phyloP scores from a whole-genome alignment of 2,113 vertebrate genomes.

The Nothobranchius kuhntae region DNA sequence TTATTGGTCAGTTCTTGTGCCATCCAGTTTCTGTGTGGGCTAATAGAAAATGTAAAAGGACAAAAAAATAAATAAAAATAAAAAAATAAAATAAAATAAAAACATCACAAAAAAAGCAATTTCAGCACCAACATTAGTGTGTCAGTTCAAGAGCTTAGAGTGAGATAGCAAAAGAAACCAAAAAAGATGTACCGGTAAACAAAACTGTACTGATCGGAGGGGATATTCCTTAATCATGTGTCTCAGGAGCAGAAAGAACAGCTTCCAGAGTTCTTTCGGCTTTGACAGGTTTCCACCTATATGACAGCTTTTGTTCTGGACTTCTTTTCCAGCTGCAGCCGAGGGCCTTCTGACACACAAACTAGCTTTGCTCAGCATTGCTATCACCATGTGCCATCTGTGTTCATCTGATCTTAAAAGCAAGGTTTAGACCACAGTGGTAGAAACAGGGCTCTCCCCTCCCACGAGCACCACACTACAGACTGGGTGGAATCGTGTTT shows the following conservation, averaged over 20 bases:
- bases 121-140: slow-evolving; percentile 83
- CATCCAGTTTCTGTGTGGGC: slow-evolving; percentile 85
- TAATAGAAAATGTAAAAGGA: slow-evolving; percentile 77
- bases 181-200: slow-evolving; percentile 69
- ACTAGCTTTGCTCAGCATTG: slow-evolving; percentile 63
- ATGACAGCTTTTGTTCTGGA: slow-evolving; percentile 36
- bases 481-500: slow-evolving; percentile 58
- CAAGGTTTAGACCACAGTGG: slow-evolving; percentile 51
- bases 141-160: slow-evolving; percentile 83
- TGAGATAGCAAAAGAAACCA: slow-evolving; percentile 82
- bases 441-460: slow-evolving; percentile 46
- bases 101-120: slow-evolving; percentile 65
- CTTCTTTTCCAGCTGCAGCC: slow-evolving; percentile 34
- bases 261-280: slow-evolving; percentile 50
- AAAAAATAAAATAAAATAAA: slow-evolving; percentile 57
- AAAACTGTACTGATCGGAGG: slow-evolving; percentile 65
- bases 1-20: slow-evolving; percentile 86
- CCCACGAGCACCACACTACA: slow-evolving; percentile 42
- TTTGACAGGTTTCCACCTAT: slow-evolving; percentile 53
- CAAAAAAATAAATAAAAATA: slow-evolving; percentile 49
- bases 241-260: slow-evolving; percentile 52
- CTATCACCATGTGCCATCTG: slow-evolving; percentile 56
- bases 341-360: slow-evolving; percentile 48
- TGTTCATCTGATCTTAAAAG: slow-evolving; percentile 65
- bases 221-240: slow-evolving; percentile 70